phyloP scores from a whole-genome alignment of 2,888 invertebrate genomes.

The Drosophila mimica region DNA sequence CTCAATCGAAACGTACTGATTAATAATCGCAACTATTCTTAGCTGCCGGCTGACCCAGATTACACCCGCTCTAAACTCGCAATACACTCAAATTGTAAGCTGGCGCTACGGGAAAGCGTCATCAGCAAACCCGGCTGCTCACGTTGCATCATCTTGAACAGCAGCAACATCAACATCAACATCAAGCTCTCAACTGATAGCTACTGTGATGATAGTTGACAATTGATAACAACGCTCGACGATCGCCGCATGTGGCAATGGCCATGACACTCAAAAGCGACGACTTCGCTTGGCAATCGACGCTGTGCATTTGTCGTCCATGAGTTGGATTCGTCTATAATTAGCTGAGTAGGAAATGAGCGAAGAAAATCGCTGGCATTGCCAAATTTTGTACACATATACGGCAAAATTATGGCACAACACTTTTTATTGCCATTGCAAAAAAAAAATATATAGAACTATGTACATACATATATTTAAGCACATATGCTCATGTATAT shows the following conservation, averaged over 20 bases:
- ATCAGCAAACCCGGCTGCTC: slow-evolving; percentile 14
- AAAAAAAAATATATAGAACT: neutral
- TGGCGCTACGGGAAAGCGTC: slow-evolving; percentile 13
- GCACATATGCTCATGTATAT: neutral
- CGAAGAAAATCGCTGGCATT: slow-evolving; percentile 21
- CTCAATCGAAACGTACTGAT: slow-evolving; percentile 59
- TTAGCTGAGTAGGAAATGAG: slow-evolving; percentile 40
- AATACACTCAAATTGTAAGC: slow-evolving; percentile 13
- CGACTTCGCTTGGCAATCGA: slow-evolving; percentile 4
- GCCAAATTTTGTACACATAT: slow-evolving; percentile 21
- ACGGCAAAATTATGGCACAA: slow-evolving; percentile 4
- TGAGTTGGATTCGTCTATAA: slow-evolving; percentile 38
- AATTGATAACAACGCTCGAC: slow-evolving; percentile 40
- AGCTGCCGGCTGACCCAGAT: slow-evolving; percentile 66
- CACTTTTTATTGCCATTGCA: slow-evolving; percentile 1
- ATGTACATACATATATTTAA: neutral
- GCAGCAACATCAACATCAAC: slow-evolving; percentile 14
- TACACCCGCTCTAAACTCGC: slow-evolving; percentile 38
- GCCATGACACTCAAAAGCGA: slow-evolving; percentile 39
- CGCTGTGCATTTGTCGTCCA: slow-evolving; percentile 33
- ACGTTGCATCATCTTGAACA: slow-evolving; percentile 46
- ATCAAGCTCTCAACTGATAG: slow-evolving; percentile 8
- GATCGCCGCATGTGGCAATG: slow-evolving; percentile 10
- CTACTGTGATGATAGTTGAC: slow-evolving; percentile 10
- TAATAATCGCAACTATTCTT: slow-evolving; percentile 60